Percentiles rank a stretch among this genome's conserved stretches.
Conservation (phyloP, 2,113 vertebrate species). For the Prinia subflava region DNA sequence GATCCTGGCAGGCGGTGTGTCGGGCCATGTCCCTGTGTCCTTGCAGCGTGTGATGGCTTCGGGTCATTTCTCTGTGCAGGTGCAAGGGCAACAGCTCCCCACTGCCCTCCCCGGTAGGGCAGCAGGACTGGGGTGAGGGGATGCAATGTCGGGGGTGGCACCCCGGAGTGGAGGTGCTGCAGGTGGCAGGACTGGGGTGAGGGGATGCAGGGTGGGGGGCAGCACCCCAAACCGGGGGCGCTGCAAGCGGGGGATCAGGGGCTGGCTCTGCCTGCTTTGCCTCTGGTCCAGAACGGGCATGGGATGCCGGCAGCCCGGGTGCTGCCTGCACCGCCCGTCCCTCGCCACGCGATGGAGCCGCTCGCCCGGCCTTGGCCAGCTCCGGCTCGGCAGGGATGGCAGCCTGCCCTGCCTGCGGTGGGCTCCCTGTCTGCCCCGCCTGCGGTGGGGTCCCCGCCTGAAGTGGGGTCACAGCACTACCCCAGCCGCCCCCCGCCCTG, state of each 20-base stretch:
- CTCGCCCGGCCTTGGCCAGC: constrained; percentile 10
- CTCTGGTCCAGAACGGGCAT: neutral
- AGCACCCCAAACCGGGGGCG: fast-evolving
- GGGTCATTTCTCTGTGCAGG: neutral
- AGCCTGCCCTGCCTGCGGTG: neutral
- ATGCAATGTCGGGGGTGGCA: fast-evolving
- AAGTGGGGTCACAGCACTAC: neutral
- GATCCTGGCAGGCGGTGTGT: fast-evolving
- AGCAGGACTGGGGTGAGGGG: neutral
- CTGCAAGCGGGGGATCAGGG: too few relatives aligned
- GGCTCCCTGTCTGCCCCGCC: neutral
- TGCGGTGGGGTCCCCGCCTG: neutral
- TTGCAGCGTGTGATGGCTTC: fast-evolving
- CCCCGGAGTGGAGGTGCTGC: too few relatives aligned
- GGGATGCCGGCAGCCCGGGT: neutral
- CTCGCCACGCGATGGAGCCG: constrained; percentile 51
- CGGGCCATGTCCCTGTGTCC: neutral
- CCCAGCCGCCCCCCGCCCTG: too few relatives aligned
- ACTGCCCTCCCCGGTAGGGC: neutral
- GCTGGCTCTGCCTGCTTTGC: neutral
- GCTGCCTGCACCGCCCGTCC: neutral
- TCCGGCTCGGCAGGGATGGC: neutral
- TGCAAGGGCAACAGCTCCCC: fast-evolving
- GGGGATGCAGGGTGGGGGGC: fast-evolving
- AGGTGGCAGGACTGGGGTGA: fast-evolving